Evolutionary conservation across 2,888 invertebrate species (phyloP), one percentile per base, ranked within the genome.

Genomic region (Nineta flava): DNA sequence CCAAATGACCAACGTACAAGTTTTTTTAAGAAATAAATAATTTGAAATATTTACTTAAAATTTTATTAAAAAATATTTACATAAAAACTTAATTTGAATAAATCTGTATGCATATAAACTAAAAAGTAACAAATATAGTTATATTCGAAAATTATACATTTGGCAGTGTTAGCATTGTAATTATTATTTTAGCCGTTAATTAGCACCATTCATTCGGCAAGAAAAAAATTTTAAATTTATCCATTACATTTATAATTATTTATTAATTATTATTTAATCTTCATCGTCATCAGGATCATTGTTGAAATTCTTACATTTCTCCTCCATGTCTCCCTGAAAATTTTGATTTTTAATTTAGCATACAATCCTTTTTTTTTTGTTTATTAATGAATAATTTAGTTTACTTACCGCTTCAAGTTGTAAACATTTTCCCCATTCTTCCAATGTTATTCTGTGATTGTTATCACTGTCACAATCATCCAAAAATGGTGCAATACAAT

Each of bases 401-500:
- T 16, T 16, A 46, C 53, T 58, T 67, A 83, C 88, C 77, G 87
- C 83, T 56, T 87, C 83, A 51, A 95, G 75, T 63, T 88, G 81
- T 62, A 88, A 72, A 59, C 88, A 88, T 60, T 76, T 78, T 57
- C 91, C 94, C 96, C 96, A 97, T 72, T 97, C 96, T 57, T 78
- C 71, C 55, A 96, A 77, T 19, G 88, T 85, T 65, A 97, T 87
- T 65, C 83, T 81, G 67, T 94, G 92, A 70, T 96, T 87, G 61
- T 83, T 75, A 69, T 96, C 80, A 34, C 69, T 71, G 68, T 97
- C 96, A 68, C 97, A 97, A 26, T 75, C 74, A 69, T 94, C 85
- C 54, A 96, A 78, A 78, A 97, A 97, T 40, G 94, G 93, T 52
- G 91, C 88, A 68, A 96, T 95, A 73, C 97, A 97, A 67, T 95